phyloP scores from a whole-genome alignment of 2,797 vertebrate species.

The Acropternis orthonyx region DNA sequence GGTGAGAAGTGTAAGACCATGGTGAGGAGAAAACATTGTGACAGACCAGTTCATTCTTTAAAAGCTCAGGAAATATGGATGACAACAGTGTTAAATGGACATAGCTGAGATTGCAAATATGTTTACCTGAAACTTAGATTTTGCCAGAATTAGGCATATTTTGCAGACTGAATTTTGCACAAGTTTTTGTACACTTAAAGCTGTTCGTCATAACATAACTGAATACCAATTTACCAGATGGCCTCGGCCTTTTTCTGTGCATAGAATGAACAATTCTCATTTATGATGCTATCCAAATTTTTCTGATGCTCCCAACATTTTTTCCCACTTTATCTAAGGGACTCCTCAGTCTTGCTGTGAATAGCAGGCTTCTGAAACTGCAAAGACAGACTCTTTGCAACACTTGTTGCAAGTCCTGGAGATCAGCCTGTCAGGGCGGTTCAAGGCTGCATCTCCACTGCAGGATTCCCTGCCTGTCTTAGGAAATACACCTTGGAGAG shows the following conservation, averaged over 20 bases:
- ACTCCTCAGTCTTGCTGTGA: not conserved
- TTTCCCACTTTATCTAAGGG: not conserved
- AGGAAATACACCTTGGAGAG: not conserved
- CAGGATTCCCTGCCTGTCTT: not conserved
- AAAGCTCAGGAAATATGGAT: not conserved
- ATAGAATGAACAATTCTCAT: not conserved
- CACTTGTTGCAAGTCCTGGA: not conserved
- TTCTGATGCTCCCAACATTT: not conserved
- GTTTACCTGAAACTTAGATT: not conserved
- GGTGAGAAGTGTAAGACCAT: not conserved
- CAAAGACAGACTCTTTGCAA: not conserved
- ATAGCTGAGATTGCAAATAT: not conserved
- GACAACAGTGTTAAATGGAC: not conserved
- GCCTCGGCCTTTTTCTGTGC: not conserved
- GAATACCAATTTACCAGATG: not conserved
- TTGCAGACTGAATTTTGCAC: not conserved
- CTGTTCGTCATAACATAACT: not conserved
- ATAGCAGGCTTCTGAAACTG: not conserved
- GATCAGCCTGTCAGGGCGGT: not conserved
- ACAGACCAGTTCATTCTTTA: not conserved
- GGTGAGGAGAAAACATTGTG: not conserved
- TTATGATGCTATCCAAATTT: not conserved
- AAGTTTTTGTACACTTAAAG: not conserved
- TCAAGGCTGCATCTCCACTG: not conserved
- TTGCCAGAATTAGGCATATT: not conserved